These are phyloP conservation scores for Chionomys nivalis DNA, from an alignment of 2,113 vertebrate genomes.

Conservation along the genomic window DNA sequence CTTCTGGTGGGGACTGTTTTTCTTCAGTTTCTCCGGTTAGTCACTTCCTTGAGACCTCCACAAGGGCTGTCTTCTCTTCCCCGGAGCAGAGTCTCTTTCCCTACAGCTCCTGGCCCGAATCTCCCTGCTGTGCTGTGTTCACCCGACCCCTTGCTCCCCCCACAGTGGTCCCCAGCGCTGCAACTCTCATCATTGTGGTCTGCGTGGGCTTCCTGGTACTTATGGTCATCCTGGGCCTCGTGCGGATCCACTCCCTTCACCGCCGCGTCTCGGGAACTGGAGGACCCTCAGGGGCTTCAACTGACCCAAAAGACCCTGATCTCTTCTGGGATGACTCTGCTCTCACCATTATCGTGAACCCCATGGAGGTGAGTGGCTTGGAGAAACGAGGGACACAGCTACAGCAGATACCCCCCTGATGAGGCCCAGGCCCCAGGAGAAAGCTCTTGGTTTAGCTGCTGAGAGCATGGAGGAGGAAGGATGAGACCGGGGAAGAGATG, in stretches of 20 bases:
- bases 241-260: constrained; percentile 97
- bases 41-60: rapidly evolving
- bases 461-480: background rate
- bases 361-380: constrained; percentile 94
- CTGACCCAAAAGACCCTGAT: constrained; percentile 89
- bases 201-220: constrained; percentile 98
- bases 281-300: constrained; percentile 64
- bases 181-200: constrained; percentile 98
- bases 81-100: background rate
- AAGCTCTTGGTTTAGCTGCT: too few relatives aligned
- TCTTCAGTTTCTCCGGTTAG: background rate
- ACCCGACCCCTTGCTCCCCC: background rate
- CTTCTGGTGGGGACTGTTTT: background rate
- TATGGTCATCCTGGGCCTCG: constrained; percentile 96
- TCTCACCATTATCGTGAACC: constrained; percentile 98
- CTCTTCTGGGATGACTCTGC: constrained; percentile 98
- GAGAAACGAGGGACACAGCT: too few relatives aligned
- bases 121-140: rapidly evolving
- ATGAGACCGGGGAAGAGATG: background rate
- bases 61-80: background rate
- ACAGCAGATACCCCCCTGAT: background rate
- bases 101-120: rapidly evolving
- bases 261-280: constrained; percentile 82
- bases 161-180: constrained; percentile 95
- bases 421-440: background rate